Evolutionary conservation across 2,888 invertebrate genomes (phyloP).

Genomic region (Polyploca ridens): DNA sequence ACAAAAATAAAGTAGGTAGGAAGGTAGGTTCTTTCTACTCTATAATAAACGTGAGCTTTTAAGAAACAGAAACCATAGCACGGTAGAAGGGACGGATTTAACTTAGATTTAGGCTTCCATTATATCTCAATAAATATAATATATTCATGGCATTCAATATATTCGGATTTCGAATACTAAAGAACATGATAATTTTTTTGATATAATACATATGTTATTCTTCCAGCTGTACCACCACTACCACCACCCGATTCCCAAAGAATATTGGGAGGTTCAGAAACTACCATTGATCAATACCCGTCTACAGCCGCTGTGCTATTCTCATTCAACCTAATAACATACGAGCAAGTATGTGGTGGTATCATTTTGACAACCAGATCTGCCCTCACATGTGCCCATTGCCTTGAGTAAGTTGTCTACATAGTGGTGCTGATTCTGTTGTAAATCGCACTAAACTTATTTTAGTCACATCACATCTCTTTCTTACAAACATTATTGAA

Average conservation of each 20-base stretch:
- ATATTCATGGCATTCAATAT: too few species aligned
- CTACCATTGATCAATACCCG: slow-evolving; percentile 43
- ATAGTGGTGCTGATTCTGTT: too few species aligned
- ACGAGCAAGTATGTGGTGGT: slow-evolving; percentile 44
- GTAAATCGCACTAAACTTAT: too few species aligned
- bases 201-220: slow-evolving; percentile 1
- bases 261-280: slow-evolving; percentile 50
- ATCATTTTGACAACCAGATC: slow-evolving; percentile 43
- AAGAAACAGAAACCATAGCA: too few species aligned
- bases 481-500: too few species aligned
- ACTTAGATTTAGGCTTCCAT: too few species aligned
- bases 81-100: too few species aligned
- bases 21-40: too few species aligned
- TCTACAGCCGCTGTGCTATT: slow-evolving; percentile 38
- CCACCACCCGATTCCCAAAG: slow-evolving; percentile 26
- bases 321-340: slow-evolving; percentile 29
- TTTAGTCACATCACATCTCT: too few species aligned
- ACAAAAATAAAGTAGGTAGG: too few species aligned
- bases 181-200: not conserved
- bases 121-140: too few species aligned
- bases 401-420: slow-evolving; percentile 35
- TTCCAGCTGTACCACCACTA: slow-evolving; percentile 32
- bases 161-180: not conserved
- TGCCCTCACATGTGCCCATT: slow-evolving; percentile 49
- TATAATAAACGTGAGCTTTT: too few species aligned